Evolutionary conservation across 2,888 invertebrate genomes (phyloP), one percentile per base, ranked within the genome.

Genomic region (Cephus pulcher): DNA sequence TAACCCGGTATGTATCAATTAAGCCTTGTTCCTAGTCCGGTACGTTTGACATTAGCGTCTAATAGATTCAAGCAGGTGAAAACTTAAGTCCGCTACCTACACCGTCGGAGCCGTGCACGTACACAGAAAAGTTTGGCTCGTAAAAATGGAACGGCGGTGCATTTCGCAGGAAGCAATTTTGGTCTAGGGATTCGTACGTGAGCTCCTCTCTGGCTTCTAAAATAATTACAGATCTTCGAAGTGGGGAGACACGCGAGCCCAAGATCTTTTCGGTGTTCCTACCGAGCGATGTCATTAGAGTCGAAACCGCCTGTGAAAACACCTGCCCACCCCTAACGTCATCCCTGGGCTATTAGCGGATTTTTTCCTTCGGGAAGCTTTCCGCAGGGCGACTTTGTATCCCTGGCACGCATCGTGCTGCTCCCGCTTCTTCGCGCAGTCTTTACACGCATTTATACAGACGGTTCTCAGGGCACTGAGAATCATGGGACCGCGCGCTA

Each of bases 281-380:
- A 82, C 80, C 77, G 80, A 79, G 82, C 83, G 79, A 86, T 86
- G 85, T 87, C 87, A 87, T 89, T 88, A 89, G 85, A 85, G 82
- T 78, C 37, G 77, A 80, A 81, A 83, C 79, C 82, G 80, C 76
- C 79, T 71, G 80, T 76, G 80, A 82, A 81, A 80, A 83, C 88
- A 88, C 87, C 88, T 88, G 86, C 85, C 85, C 80, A 78, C 78
- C 79, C 82, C 84, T 80, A 81, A 82, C 35, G 70, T 71, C 79
- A 76, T 74, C 75, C 79, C 37, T 34, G 78, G 70, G 69, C 78
- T 80, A 84, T 82, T 82, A 82, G 78, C 81, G 74, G 81, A 83
- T 81, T 79, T 74, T 79, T 77, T 34, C 78, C 76, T 73, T 74
- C 34, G 71, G 32, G 32, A 34, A 33, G 32, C 34, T 34, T 34